Evolutionary conservation across 2,113 vertebrate genomes (phyloP).

Genomic region (Pseudorhombus dupliciocellatus): DNA sequence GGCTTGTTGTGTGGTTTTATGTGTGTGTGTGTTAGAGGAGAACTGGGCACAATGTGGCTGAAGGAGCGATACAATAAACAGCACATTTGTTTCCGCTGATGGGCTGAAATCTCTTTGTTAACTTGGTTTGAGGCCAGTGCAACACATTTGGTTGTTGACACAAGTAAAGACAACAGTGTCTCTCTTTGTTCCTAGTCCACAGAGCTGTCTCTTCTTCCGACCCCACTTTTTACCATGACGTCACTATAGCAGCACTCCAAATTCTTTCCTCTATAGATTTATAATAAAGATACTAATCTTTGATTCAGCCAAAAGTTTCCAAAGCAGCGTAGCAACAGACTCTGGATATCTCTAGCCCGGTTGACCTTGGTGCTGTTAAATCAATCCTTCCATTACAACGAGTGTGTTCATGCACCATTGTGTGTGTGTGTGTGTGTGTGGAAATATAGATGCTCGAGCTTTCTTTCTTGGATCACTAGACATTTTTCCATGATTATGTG

Average conservation of each 20-base stretch:
- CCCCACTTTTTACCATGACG: background rate
- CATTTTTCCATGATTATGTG: background rate
- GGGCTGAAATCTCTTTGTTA: constrained; percentile 32
- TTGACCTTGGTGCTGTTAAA: constrained; percentile 20
- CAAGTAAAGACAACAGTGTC: constrained; percentile 64
- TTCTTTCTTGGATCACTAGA: constrained; percentile 3
- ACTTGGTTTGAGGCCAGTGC: constrained; percentile 43
- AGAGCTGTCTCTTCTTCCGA: constrained; percentile 3
- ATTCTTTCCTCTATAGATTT: background rate
- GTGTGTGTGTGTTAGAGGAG: background rate
- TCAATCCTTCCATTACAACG: constrained; percentile 14
- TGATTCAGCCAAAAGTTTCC: background rate
- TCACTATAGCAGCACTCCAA: background rate
- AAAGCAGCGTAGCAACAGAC: background rate
- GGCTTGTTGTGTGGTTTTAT: background rate
- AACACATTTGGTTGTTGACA: constrained; percentile 67
- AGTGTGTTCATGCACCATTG: constrained; percentile 6
- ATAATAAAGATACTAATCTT: background rate
- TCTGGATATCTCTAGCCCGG: background rate
- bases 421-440: constrained; percentile 1
- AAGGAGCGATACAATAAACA: constrained; percentile 50
- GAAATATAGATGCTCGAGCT: background rate
- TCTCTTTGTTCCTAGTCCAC: constrained; percentile 30
- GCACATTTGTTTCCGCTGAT: constrained; percentile 61
- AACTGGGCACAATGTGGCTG: background rate